Percentiles rank a stretch among this genome's conserved stretches.
phyloP scores from a whole-genome alignment of 2,888 invertebrate genomes.

The Pammene aurita region DNA sequence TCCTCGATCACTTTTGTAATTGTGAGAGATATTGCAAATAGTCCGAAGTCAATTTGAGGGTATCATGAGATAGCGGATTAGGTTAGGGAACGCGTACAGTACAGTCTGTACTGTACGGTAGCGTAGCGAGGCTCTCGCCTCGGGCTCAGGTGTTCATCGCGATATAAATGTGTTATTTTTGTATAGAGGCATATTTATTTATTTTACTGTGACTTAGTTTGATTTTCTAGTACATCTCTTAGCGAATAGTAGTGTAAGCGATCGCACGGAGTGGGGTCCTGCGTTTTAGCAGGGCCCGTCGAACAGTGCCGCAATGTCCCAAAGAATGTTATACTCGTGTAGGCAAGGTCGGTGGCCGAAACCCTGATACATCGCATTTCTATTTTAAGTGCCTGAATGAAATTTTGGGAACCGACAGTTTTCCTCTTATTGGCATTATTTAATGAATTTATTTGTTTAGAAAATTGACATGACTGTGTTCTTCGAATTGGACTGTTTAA shows the following conservation, averaged over 20 bases:
- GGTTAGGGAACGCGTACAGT: slow-evolving; percentile 46
- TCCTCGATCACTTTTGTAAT: slow-evolving; percentile 80
- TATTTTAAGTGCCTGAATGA: slow-evolving; percentile 50
- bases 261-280: slow-evolving; percentile 76
- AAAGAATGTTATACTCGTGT: slow-evolving; percentile 77
- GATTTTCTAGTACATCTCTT: slow-evolving; percentile 67
- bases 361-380: slow-evolving; percentile 43
- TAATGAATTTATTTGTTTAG: slow-evolving; percentile 49
- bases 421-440: slow-evolving; percentile 46
- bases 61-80: slow-evolving; percentile 51
- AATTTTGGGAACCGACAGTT: slow-evolving; percentile 59
- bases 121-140: slow-evolving; percentile 29
- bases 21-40: slow-evolving; percentile 70
- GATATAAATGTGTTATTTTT: slow-evolving; percentile 78
- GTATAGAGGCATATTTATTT: slow-evolving; percentile 82
- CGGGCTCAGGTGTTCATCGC: slow-evolving; percentile 78
- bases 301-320: slow-evolving; percentile 78
- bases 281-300: slow-evolving; percentile 79
- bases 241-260: slow-evolving; percentile 75
- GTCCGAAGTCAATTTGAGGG: slow-evolving; percentile 69
- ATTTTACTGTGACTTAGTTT: slow-evolving; percentile 75
- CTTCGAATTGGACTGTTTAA: slow-evolving; percentile 57
- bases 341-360: slow-evolving; percentile 52
- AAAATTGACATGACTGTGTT: slow-evolving; percentile 50
- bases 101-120: slow-evolving; percentile 43